Evolutionary conservation across 1,140 invertebrate genomes (phyloP).

Genomic region (Drosophila obscura): DNA sequence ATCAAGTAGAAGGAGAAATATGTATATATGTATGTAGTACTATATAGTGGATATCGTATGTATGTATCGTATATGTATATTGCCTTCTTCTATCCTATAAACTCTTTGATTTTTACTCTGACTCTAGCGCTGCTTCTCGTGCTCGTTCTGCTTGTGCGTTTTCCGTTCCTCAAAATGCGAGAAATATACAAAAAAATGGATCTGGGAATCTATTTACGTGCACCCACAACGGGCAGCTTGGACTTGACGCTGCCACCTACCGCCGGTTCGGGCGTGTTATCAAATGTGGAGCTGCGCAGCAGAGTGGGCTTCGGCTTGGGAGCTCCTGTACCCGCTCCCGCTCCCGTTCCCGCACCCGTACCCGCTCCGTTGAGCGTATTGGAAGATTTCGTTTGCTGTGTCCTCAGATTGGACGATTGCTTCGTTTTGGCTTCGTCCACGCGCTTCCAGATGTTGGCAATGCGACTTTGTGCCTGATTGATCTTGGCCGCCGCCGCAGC

Average conservation of each 20-base stretch:
- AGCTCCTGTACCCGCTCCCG: neutral
- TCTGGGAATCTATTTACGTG: slow-evolving; percentile 22
- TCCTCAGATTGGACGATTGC: slow-evolving; percentile 51
- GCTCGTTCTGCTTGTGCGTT: slow-evolving; percentile 41
- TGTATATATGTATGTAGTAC: slow-evolving; percentile 48
- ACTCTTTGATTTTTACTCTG: slow-evolving; percentile 58
- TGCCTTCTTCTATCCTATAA: slow-evolving; percentile 56
- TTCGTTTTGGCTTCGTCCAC: slow-evolving; percentile 88
- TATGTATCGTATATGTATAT: slow-evolving; percentile 38
- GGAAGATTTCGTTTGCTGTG: slow-evolving; percentile 73
- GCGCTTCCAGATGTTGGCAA: slow-evolving; percentile 94
- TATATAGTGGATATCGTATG: neutral
- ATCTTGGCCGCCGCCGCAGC: slow-evolving; percentile 68
- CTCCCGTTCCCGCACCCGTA: neutral
- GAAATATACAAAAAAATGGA: slow-evolving; percentile 31
- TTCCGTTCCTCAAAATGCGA: slow-evolving; percentile 51
- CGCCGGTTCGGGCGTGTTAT: slow-evolving; percentile 85
- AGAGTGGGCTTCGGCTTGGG: slow-evolving; percentile 68
- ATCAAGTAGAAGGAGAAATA: slow-evolving; percentile 42
- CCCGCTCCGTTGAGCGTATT: slow-evolving; percentile 50
- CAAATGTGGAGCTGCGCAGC: slow-evolving; percentile 89
- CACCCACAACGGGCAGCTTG: slow-evolving; percentile 56
- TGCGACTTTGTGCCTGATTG: slow-evolving; percentile 91
- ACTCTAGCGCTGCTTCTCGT: slow-evolving; percentile 23
- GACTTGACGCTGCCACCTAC: slow-evolving; percentile 28